A percentile compares a stretch with the other conserved stretches of the same genome.
These are phyloP conservation scores for Lepidocolaptes lacrymiger DNA, from an alignment of 2,797 vertebrate species.

Conservation along the genomic window DNA sequence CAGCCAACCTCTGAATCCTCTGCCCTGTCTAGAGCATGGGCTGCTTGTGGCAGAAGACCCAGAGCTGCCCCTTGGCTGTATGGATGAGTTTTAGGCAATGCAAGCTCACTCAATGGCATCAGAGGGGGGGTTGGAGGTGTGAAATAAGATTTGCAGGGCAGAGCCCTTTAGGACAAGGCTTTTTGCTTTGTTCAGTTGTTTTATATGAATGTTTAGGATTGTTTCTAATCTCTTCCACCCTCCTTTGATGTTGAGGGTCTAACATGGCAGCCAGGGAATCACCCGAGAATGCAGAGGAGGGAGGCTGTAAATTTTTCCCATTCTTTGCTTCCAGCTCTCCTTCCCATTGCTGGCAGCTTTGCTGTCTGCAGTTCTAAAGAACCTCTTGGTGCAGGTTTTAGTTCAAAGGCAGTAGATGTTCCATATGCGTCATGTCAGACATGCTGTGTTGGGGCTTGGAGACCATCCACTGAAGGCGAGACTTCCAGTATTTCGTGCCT, in stretches of 20 bases:
- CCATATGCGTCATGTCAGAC: background rate
- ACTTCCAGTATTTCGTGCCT: background rate
- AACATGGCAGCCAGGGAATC: background rate
- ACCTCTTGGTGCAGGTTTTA: background rate
- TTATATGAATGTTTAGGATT: background rate
- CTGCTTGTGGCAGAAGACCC: background rate
- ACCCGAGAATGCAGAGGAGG: background rate
- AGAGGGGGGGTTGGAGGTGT: background rate
- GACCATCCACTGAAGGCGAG: background rate
- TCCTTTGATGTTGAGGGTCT: background rate
- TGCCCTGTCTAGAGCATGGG: background rate
- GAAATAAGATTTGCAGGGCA: background rate
- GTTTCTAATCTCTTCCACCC: background rate
- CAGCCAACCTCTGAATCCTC: background rate
- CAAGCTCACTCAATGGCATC: background rate
- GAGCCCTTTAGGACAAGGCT: background rate
- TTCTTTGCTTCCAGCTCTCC: background rate
- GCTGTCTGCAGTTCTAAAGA: background rate
- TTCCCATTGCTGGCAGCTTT: background rate
- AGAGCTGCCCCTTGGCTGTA: background rate
- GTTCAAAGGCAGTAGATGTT: slow-evolving; percentile 15
- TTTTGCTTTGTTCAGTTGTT: background rate
- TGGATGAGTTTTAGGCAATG: background rate
- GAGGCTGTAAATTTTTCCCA: background rate
- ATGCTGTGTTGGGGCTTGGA: background rate